Conservation (phyloP, 92 coral and sea anemone species). For the Porites rus region DNA sequence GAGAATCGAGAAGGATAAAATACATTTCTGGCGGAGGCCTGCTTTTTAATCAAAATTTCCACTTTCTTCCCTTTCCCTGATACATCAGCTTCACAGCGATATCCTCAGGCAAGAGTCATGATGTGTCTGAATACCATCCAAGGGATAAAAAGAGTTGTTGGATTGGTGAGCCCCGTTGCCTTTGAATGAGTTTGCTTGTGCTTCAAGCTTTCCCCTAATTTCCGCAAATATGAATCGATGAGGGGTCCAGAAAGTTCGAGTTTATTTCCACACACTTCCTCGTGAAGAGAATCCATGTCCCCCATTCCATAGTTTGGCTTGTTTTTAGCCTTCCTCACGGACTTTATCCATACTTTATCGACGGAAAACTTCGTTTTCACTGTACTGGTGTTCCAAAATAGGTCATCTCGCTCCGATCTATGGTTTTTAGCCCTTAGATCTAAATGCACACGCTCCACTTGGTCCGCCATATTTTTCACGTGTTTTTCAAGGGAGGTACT, state of each 20-base stretch:
- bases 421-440: no score
- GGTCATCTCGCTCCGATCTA: no score
- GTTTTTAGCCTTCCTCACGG: constrained; percentile 23
- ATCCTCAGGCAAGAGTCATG: constrained; percentile 29
- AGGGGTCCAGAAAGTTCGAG: constrained; percentile 54
- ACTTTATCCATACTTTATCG: constrained; percentile 38
- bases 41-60: neutral
- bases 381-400: no score
- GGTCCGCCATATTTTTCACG: no score
- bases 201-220: constrained; percentile 28
- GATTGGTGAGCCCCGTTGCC: constrained; percentile 60
- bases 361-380: constrained; percentile 48
- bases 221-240: constrained; percentile 42
- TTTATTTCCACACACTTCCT: constrained; percentile 56
- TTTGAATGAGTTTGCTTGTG: constrained; percentile 40
- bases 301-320: constrained; percentile 66
- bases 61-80: constrained; percentile 33
- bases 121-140: constrained; percentile 62
- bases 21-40: constrained; percentile 25
- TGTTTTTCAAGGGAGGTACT: no score
- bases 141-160: constrained; percentile 45
- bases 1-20: constrained; percentile 41
- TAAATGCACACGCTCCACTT: no score
- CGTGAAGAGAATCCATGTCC: constrained; percentile 51
- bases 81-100: constrained; percentile 24